Base-by-base conservation (phyloP, 2,888 invertebrate genomes). In the Acronicta leporina region DNA sequence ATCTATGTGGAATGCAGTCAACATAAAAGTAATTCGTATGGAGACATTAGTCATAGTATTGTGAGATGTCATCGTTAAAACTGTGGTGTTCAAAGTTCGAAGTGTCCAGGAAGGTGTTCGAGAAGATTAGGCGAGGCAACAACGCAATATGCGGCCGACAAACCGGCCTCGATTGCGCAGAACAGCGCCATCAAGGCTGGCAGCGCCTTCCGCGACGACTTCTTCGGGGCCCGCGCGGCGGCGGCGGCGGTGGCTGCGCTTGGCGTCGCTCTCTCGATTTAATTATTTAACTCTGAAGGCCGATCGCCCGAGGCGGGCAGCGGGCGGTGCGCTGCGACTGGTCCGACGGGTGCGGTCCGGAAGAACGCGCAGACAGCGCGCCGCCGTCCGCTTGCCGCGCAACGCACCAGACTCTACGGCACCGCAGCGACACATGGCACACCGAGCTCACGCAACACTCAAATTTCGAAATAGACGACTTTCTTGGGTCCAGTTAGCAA, bases 231-330 rank as follows among this genome's bases (percentile, higher is more conserved):
- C 84, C 83, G 81, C 73, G 75, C 79, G 76, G 82, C 77, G 83
- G 75, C 76, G 79, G 69, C 75, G 52, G 80, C 77, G 68, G 69
- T 74, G 65, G 77, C 75, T 52, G 78, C 74, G 72, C 40, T 78
- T 81, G 74, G 85, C 86, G 84, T 85, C 84, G 89, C 84, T 89
- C 89, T 90, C 90, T 91, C 88, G 87, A 88, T 88, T 91, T 92
- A 92, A 94, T 94, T 92, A 94, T 92, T 92, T 86, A 89, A 89
- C 87, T 91, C 73, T 86, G 94, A 94, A 94, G 94, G 94, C 93
- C 94, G 89, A 94, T 92, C 85, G 93, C 94, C 93, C 87, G 92
- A 89, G 94, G 94, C 92, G 87, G 88, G 89, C 89, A 85, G 87
- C 89, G 91, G 89, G 88, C 91, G 90, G 90, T 86, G 87, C 88